A percentile compares a stretch with the other conserved stretches of the same genome.
These are phyloP conservation scores for Anolis sagrei DNA, from an alignment of 2,113 vertebrate species.

Conservation along the genomic window DNA sequence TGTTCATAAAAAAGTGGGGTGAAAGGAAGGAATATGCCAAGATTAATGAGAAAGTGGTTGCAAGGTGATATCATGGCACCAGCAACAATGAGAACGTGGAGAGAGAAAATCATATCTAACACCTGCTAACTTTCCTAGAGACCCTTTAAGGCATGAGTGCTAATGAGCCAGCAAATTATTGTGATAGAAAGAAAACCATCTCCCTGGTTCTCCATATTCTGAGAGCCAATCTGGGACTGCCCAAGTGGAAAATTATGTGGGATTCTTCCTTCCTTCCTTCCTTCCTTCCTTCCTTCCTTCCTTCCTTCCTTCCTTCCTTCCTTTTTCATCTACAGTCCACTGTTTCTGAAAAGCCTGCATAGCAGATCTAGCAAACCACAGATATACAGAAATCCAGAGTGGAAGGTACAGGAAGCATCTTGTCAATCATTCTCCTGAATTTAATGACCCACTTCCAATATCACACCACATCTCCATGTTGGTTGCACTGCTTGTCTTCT, in stretches of 20 bases:
- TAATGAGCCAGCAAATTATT: slow-evolving; percentile 74
- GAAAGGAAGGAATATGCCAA: slow-evolving; percentile 5
- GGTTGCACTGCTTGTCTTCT: no score
- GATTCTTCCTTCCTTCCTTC: slow-evolving; percentile 23
- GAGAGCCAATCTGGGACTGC: slow-evolving; percentile 72
- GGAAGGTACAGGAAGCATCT: not conserved
- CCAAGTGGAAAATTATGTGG: slow-evolving; percentile 75
- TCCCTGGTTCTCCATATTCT: slow-evolving; percentile 45
- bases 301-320: not conserved
- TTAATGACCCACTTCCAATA: not conserved
- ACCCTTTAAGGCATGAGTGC: slow-evolving; percentile 63
- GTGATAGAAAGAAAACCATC: slow-evolving; percentile 25
- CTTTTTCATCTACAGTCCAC: slow-evolving; percentile 47
- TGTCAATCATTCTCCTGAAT: not conserved
- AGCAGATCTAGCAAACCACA: slow-evolving; percentile 14
- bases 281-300: not conserved
- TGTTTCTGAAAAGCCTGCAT: slow-evolving; percentile 45
- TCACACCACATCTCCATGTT: not conserved
- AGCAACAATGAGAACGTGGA: not conserved
- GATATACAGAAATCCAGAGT: not conserved
- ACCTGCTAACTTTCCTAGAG: slow-evolving; percentile 58
- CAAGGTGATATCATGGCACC: not conserved
- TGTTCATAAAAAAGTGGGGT: not conserved
- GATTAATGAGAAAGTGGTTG: not conserved
- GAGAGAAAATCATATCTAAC: slow-evolving; percentile 50